Base-by-base conservation (phyloP, 37 sponge, comb jelly and placozoan species). In the Diacarnus erythraeanus region DNA sequence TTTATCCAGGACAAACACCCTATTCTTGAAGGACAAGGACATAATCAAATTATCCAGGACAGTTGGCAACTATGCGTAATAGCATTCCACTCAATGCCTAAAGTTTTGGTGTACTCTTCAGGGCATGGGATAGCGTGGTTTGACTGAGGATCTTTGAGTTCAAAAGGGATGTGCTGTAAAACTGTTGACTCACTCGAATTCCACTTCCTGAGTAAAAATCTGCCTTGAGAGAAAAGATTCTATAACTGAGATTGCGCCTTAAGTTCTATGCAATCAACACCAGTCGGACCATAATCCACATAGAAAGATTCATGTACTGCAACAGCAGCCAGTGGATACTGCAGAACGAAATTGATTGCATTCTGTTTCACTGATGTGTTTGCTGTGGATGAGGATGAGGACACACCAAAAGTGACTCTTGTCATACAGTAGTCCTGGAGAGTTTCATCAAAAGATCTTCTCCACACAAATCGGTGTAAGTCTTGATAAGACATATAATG, bases 191-290 rank as follows among this genome's bases (percentile, higher is more conserved):
- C 56, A 20, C 56, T 17, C 17, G 17, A 10, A 20, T 20, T 54
- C 17, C 17, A 54, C 56, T 54, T 54, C 17, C 17, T 20, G 17
- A 20, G 10, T 54, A 54, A 54, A 38, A 69, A 69, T 34, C 70
- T 38, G 23, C 70, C 70, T n/a, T n/a, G n/a, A n/a, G n/a, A n/a
- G n/a, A n/a, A n/a, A n/a, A n/a, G n/a, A n/a, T n/a, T n/a, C n/a
- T n/a, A n/a, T n/a, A n/a, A n/a, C n/a, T n/a, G n/a, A n/a, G n/a
- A n/a, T n/a, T n/a, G n/a, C 36, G 35, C 30, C 8, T 69, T 23
- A 69, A 69, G 30, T 23, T n/a, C n/a, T 34, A 33, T 69, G 35
- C 8, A 69, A 26, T 69, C 70, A 26, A 38, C 70, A 26, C 70
- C 70, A 34, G 56, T 54, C 56, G 17, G 17, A 17, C 10, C 56